These are phyloP conservation scores for Liasis olivaceus DNA, from an alignment of 2,797 vertebrate species.

Conservation along the genomic window DNA sequence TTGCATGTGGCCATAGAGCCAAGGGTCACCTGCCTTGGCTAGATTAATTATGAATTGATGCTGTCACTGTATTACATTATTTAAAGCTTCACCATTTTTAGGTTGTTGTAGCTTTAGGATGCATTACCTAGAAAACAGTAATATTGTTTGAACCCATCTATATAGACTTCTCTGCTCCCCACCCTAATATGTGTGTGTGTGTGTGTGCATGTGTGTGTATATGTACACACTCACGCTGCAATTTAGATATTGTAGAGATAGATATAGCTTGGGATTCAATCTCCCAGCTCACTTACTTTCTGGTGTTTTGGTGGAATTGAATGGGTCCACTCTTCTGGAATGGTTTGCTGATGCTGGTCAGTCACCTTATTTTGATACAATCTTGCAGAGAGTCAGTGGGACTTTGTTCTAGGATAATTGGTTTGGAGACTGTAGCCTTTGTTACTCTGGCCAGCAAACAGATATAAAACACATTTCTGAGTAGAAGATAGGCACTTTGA, in stretches of 20 bases:
- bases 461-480: background rate
- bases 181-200: background rate
- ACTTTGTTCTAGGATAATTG: conserved; percentile 1
- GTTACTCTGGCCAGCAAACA: background rate
- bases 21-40: background rate
- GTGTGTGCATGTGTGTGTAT: no score
- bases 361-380: conserved; percentile 5
- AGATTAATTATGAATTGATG: background rate
- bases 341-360: background rate
- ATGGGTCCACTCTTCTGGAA: background rate
- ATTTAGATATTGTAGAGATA: background rate
- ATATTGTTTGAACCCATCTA: background rate
- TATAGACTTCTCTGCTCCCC: background rate
- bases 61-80: background rate
- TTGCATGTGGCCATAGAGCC: background rate
- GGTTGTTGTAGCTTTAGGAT: background rate
- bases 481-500: background rate
- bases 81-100: background rate
- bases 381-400: background rate
- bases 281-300: background rate
- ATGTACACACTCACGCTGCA: background rate
- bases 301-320: background rate
- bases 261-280: background rate
- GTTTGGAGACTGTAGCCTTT: conserved; percentile 11
- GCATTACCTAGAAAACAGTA: background rate